Percentiles rank a stretch among this genome's conserved stretches.
These are phyloP conservation scores for Paracyprichromis sp. DNA, from an alignment of 2,113 vertebrate species.

Conservation along the genomic window DNA sequence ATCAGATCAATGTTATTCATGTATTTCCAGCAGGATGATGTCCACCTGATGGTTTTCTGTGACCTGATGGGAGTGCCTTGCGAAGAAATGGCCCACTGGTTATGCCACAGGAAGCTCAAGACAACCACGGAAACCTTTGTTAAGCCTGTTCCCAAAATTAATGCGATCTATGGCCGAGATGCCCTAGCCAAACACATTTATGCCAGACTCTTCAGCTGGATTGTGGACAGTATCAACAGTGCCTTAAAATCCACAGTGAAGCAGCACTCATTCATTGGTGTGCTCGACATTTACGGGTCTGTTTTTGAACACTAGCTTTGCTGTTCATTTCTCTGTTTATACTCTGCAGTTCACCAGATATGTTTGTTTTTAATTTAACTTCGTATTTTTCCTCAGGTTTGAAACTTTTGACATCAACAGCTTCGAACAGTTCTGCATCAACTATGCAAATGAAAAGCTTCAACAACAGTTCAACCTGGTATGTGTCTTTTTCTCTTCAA, in stretches of 20 bases:
- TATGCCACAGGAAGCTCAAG: conserved; percentile 88
- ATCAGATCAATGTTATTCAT: neutral
- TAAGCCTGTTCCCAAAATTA: conserved; percentile 82
- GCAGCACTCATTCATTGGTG: conserved; percentile 91
- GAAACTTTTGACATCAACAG: conserved; percentile 98
- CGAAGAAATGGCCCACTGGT: conserved; percentile 92
- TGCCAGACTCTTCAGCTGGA: conserved; percentile 87
- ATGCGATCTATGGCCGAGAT: conserved; percentile 84
- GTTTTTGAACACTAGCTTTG: conserved; percentile 1
- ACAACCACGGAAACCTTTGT: conserved; percentile 87
- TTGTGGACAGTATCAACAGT: conserved; percentile 84
- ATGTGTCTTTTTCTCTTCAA: conserved; percentile 19
- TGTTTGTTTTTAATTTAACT: neutral
- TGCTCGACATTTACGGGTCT: conserved; percentile 96
- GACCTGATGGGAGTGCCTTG: conserved; percentile 87
- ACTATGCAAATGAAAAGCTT: conserved; percentile 98
- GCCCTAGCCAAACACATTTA: conserved; percentile 94
- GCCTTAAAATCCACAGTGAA: conserved; percentile 79
- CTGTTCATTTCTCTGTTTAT: neutral
- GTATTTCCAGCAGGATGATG: conserved; percentile 76
- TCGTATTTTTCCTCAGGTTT: conserved; percentile 75
- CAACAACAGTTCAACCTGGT: conserved; percentile 99
- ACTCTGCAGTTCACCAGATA: too few species aligned
- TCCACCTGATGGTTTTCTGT: conserved; percentile 84
- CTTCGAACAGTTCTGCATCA: conserved; percentile 99